A percentile compares a stretch with the other conserved stretches of the same genome.
These are phyloP conservation scores for Astropecten irregularis DNA, from an alignment of 53 echinoderm and acorn worm genomes.

Conservation along the genomic window DNA sequence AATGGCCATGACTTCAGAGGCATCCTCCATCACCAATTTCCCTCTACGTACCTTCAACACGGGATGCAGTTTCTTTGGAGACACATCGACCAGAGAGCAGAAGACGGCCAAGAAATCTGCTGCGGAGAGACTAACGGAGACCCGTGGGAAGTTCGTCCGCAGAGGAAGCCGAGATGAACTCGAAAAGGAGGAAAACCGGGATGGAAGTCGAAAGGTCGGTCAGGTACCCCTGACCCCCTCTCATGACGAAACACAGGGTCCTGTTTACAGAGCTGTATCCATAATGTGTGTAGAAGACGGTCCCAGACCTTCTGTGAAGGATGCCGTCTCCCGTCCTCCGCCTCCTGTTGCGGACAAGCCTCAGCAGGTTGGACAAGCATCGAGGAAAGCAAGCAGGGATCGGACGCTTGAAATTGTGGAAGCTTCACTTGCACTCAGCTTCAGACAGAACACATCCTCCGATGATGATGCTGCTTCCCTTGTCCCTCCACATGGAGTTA, in stretches of 20 bases:
- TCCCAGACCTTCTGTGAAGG: neutral
- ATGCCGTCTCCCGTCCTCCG: neutral
- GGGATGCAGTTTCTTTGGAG: slow-evolving; percentile 71
- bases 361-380: too few species aligned
- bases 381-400: too few species aligned
- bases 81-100: slow-evolving; percentile 48
- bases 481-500: neutral
- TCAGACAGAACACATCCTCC: neutral
- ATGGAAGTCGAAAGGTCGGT: neutral
- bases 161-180: slow-evolving; percentile 33
- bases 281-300: neutral
- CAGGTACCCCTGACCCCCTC: neutral
- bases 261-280: slow-evolving; percentile 3
- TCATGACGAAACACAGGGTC: neutral
- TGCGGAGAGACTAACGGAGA: slow-evolving; percentile 66
- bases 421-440: slow-evolving; percentile 4
- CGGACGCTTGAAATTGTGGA: slow-evolving; percentile 34
- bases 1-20: slow-evolving; percentile 53
- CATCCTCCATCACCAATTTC: slow-evolving; percentile 32
- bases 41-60: slow-evolving; percentile 77
- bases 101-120: slow-evolving; percentile 56
- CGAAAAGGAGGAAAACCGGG: neutral
- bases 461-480: neutral
- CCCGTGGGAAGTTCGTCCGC: slow-evolving; percentile 57
- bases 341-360: neutral